Conservation (phyloP, 2,888 invertebrate genomes). For the Bombyx huttoni region DNA sequence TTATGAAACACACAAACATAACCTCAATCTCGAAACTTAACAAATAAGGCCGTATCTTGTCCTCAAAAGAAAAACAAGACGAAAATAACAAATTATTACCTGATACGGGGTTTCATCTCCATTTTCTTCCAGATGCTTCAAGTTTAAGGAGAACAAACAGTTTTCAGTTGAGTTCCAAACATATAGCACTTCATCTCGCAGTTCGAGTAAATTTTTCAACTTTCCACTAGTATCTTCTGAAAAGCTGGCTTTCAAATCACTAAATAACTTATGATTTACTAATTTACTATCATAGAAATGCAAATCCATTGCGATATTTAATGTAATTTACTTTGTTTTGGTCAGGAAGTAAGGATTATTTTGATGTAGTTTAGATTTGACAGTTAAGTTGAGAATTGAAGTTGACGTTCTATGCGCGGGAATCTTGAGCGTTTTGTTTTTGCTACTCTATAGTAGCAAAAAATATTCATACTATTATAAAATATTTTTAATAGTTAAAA, state of each 20-base stretch:
- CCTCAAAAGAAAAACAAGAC: not conserved
- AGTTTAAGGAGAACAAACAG: conserved; percentile 75
- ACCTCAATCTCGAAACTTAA: conserved; percentile 35
- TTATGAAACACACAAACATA: conserved; percentile 26
- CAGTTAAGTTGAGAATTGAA: conserved; percentile 4
- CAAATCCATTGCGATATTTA: conserved; percentile 60
- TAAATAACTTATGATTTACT: conserved; percentile 74
- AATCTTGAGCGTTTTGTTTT: conserved; percentile 8
- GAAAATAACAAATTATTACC: conserved; percentile 39
- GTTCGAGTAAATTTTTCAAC: conserved; percentile 74
- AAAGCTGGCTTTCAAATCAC: conserved; percentile 68
- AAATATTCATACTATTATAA: too few relatives aligned
- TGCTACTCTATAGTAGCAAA: not conserved
- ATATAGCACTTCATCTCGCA: conserved; percentile 77
- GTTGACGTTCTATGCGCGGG: conserved; percentile 12
- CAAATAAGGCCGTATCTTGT: conserved; percentile 12
- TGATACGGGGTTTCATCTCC: conserved; percentile 72
- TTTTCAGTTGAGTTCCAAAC: conserved; percentile 77
- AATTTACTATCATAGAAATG: conserved; percentile 73
- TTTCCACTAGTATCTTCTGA: conserved; percentile 65
- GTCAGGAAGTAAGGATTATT: conserved; percentile 12
- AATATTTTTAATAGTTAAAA: too few relatives aligned
- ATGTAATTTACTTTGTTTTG: conserved; percentile 22
- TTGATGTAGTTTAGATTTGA: conserved; percentile 16
- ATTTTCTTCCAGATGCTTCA: conserved; percentile 60